These are phyloP conservation scores for Gambusia yucatana DNA, from an alignment of 2,797 vertebrate genomes.

Conservation along the genomic window DNA sequence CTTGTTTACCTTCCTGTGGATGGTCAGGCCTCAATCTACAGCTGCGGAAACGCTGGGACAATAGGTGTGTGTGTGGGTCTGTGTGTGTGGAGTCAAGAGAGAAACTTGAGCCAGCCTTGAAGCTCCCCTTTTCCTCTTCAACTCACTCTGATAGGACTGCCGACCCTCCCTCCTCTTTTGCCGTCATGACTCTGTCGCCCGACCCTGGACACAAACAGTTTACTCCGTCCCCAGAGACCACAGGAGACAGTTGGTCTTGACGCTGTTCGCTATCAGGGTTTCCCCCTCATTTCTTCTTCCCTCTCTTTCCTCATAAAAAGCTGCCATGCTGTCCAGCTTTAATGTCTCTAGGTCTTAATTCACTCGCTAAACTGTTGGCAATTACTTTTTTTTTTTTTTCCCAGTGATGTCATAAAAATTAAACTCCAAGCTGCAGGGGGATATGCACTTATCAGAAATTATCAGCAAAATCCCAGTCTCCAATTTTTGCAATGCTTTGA, in stretches of 20 bases:
- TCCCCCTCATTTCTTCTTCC: conserved; percentile 29
- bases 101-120: conserved; percentile 69
- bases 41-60: conserved; percentile 87
- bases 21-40: conserved; percentile 84
- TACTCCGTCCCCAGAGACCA: conserved; percentile 54
- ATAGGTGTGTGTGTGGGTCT: conserved; percentile 81
- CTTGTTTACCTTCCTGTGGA: conserved; percentile 94
- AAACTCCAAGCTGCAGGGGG: conserved; percentile 25
- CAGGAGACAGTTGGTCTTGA: conserved; percentile 69
- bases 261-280: conserved; percentile 58
- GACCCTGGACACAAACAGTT: conserved; percentile 76
- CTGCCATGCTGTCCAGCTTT: conserved; percentile 17
- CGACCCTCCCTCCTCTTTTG: conserved; percentile 54
- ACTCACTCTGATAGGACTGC: conserved; percentile 55
- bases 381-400: conserved; percentile 10
- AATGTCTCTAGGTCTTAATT: conserved; percentile 22
- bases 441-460: not conserved
- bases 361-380: conserved; percentile 28
- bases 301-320: conserved; percentile 20
- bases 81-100: conserved; percentile 54
- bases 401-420: conserved; percentile 49
- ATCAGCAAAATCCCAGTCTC: not conserved
- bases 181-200: conserved; percentile 49
- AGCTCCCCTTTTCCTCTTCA: conserved; percentile 63
- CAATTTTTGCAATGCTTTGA: not conserved